Evolutionary conservation across 1,140 invertebrate genomes (phyloP).

Genomic region (Drosophila subobscura): DNA sequence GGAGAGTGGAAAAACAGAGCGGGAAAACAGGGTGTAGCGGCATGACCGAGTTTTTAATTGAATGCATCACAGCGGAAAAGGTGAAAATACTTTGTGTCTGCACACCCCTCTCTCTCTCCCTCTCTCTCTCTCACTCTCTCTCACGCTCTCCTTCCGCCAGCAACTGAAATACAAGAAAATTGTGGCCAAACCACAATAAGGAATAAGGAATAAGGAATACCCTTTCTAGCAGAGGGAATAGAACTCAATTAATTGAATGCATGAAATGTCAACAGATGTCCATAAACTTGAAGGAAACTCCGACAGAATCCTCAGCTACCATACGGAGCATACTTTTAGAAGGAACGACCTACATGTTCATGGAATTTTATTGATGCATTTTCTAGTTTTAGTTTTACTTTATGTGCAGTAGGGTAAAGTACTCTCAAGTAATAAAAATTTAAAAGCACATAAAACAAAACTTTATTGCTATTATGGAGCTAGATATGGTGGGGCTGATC

Average conservation of each 20-base stretch:
- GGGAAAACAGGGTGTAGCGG: not conserved
- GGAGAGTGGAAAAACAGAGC: not conserved
- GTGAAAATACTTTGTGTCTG: slow-evolving; percentile 59
- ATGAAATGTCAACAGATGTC: not conserved
- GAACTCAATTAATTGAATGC: not conserved
- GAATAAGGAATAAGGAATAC: not conserved
- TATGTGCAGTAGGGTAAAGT: too few relatives aligned
- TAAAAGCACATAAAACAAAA: too few relatives aligned
- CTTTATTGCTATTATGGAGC: too few relatives aligned
- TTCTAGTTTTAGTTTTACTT: too few relatives aligned
- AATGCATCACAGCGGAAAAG: slow-evolving; percentile 76
- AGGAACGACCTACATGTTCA: too few relatives aligned
- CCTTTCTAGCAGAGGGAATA: not conserved
- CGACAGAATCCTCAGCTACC: too few relatives aligned
- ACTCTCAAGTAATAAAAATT: too few relatives aligned
- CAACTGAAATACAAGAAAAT: slow-evolving; percentile 5
- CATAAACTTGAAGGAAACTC: too few relatives aligned
- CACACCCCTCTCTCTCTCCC: too few relatives aligned
- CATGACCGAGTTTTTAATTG: slow-evolving; percentile 72
- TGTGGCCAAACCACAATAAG: not conserved
- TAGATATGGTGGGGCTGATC: too few relatives aligned
- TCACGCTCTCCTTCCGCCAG: slow-evolving; percentile 13
- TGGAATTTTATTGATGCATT: too few relatives aligned
- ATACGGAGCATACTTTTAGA: too few relatives aligned
- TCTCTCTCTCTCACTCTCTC: not conserved